Evolutionary conservation across 2,888 invertebrate genomes (phyloP).

Genomic region (Drosophila merina): DNA sequence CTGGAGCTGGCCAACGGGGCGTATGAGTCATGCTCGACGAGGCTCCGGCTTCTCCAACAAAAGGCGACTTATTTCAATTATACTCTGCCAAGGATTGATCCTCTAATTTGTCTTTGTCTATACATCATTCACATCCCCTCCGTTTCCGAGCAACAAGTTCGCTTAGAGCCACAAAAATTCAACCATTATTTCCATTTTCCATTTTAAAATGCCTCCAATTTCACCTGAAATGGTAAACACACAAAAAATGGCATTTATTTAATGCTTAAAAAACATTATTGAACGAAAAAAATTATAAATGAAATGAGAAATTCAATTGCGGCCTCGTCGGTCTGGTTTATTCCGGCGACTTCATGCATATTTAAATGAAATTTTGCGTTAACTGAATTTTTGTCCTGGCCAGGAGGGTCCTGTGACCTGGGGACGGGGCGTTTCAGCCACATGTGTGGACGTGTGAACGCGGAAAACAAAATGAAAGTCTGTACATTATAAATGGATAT

Average conservation of each 20-base stretch:
- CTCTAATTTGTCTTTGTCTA: no score
- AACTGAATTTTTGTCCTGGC: constrained; percentile 72
- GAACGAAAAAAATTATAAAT: constrained; percentile 7
- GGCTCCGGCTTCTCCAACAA: neutral
- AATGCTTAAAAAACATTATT: constrained; percentile 20
- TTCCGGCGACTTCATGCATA: constrained; percentile 66
- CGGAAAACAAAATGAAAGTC: constrained; percentile 58
- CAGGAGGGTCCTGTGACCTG: constrained; percentile 3
- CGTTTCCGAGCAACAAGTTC: neutral
- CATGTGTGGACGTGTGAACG: constrained; percentile 38
- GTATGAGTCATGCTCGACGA: constrained; percentile 39
- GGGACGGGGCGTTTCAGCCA: constrained; percentile 8
- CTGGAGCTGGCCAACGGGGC: constrained; percentile 25
- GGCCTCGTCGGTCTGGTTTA: constrained; percentile 25
- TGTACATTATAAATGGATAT: constrained; percentile 10
- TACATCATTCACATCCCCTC: neutral
- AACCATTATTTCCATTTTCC: neutral
- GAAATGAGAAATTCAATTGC: constrained; percentile 67
- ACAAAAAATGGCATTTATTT: neutral
- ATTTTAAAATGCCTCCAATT: constrained; percentile 4
- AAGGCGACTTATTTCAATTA: no score
- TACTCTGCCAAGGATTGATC: no score
- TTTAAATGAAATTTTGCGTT: constrained; percentile 78
- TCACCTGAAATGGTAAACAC: constrained; percentile 9
- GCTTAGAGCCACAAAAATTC: neutral